Base-by-base conservation (phyloP, 1,140 invertebrate species). In the Venturia canescens region DNA sequence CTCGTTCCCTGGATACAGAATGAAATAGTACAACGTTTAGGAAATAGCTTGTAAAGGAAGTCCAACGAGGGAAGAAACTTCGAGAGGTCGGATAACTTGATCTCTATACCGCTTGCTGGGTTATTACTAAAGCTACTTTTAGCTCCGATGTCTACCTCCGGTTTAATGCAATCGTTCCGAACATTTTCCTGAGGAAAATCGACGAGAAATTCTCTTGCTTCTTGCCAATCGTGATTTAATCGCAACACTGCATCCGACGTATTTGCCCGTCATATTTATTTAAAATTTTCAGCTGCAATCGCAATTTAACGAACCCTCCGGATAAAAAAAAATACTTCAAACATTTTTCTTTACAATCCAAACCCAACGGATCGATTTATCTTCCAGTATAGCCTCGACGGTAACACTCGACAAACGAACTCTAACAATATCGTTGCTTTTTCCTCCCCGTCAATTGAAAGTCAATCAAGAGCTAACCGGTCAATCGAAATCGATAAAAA, bases 401-500 rank as follows among this genome's bases (percentile, higher is more conserved):
- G n/a, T n/a, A n/a, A 34, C 7, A 34, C 3, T 34, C 31, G 7
- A 34, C 7, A 3, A 34, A 34, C 31, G 7, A 34, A 34, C 31
- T 7, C 31, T 3, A 34, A 34, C 31, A 34, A 34, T 34, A 3
- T 34, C 31, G 31, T 34, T 34, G 7, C 31, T 34, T 34, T 7
- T 34, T 34, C 31, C 31, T 34, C 7, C 31, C 7, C 31, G 3
- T 34, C 31, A 34, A 34, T 34, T 34, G 31, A 34, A 34, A 34
- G 7, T 34, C 31, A 34, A 34, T 34, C 31, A 34, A 34, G 7
- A 34, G 3, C 31, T 3, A 34, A 34, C 3, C 31, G 31, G 7
- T 34, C 31, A 34, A 34, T 34, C 7, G 31, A 34, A 34, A 34
- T 34, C 31, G 31, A 34, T 34, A 34, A 27, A 74, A 87, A 86